Conservation (phyloP, 2,113 vertebrate species). For the Indicator indicator region DNA sequence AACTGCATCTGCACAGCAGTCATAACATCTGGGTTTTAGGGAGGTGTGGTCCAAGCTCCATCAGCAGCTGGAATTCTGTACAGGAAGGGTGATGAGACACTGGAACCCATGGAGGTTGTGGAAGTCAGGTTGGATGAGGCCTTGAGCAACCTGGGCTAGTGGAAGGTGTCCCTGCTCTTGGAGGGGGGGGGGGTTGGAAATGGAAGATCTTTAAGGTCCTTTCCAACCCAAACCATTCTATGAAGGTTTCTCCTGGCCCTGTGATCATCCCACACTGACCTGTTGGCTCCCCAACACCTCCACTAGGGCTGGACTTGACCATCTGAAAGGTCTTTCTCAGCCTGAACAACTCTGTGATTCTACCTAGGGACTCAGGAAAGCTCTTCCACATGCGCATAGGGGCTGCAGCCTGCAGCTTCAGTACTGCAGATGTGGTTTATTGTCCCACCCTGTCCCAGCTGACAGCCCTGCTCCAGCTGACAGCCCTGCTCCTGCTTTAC, state of each 20-base stretch:
- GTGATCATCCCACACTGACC: neutral
- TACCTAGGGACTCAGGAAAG: too few relatives aligned
- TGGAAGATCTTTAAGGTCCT: too few relatives aligned
- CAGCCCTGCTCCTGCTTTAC: neutral
- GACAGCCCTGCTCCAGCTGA: fast-evolving
- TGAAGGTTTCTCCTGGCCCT: neutral
- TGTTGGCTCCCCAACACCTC: fast-evolving
- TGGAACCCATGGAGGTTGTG: too few relatives aligned
- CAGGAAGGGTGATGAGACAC: too few relatives aligned
- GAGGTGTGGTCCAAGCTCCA: fast-evolving
- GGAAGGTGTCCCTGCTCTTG: too few relatives aligned
- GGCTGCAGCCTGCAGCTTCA: neutral
- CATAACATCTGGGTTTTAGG: neutral
- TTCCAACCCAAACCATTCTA: too few relatives aligned
- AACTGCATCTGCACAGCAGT: neutral
- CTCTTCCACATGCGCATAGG: neutral
- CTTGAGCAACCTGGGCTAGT: too few relatives aligned
- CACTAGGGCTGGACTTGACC: too few relatives aligned
- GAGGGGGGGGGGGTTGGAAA: too few relatives aligned
- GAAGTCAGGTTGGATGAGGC: too few relatives aligned
- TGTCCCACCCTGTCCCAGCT: neutral
- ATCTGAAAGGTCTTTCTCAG: too few relatives aligned
- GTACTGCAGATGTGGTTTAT: fast-evolving
- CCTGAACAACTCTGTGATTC: too few relatives aligned
- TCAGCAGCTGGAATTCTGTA: neutral